These are phyloP conservation scores for Potorous gilbertii DNA, from an alignment of 2,797 vertebrate species.

Conservation along the genomic window DNA sequence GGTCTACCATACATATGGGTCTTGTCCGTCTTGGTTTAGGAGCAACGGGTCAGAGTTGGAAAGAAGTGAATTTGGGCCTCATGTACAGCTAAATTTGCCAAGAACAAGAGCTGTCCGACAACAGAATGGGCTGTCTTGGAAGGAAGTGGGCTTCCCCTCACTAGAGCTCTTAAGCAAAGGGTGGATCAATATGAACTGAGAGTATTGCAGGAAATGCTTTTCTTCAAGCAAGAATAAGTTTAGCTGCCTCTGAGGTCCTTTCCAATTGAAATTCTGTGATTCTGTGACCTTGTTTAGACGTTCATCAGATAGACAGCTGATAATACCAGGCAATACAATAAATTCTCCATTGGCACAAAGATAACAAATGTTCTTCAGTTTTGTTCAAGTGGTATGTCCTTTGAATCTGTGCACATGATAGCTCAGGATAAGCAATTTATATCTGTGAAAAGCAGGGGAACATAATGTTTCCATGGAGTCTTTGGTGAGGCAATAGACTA, in stretches of 20 bases:
- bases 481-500: background rate
- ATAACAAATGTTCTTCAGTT: background rate
- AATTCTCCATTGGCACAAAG: background rate
- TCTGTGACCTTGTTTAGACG: background rate
- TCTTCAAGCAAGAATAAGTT: background rate
- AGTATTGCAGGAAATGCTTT: background rate
- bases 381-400: background rate
- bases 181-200: background rate
- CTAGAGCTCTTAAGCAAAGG: background rate
- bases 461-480: background rate
- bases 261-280: background rate
- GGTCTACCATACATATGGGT: background rate
- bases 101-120: background rate
- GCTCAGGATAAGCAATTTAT: background rate
- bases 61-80: background rate
- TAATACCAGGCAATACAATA: background rate
- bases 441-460: background rate
- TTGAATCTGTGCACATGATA: background rate
- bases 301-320: background rate
- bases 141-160: background rate
- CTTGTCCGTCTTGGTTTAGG: background rate
- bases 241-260: background rate
- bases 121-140: background rate
- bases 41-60: background rate
- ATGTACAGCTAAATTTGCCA: background rate